Evolutionary conservation across 1,140 invertebrate species (phyloP), one percentile per base, ranked within the genome.

Genomic region (Solenopsis fugax): DNA sequence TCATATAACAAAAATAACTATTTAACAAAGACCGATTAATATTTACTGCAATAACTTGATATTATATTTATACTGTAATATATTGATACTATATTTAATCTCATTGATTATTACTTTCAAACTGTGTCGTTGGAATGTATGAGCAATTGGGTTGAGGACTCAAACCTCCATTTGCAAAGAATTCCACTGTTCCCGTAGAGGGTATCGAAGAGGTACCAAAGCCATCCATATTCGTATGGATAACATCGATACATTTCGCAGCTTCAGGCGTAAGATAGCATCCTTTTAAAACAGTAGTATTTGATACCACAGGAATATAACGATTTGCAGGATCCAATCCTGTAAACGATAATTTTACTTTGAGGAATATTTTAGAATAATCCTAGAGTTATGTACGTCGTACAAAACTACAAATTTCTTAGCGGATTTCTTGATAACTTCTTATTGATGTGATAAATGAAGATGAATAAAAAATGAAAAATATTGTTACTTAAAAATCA

Each of bases 91-190:
- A 41, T 41, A 41, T 41, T 41, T 41, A 41, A 3, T 41, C 41
- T 0, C 4, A 41, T 41, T 52, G 13, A 52, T 52, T 52, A 52
- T 52, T 52, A 52, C 50, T 12, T 12, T 48, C 48, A 48, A 12
- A 48, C 2, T 52, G 12, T 50, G 0, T 1, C 29, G 29, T 2
- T 29, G 48, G 2, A 12, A 50, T 0, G 41, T 0, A 0, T 52
- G 13, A 52, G 92, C 97, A 97, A 0, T 97, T 97, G 0, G 97
- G 97, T 91, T 97, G 97, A 4, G 94, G 93, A 16, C 91, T n/a
- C n/a, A n/a, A 90, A 2, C 97, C 97, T 0, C 96, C 96, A 89
- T 97, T 97, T 1, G 96, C 96, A 94, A 96, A 97, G 92, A 97
- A 97, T 92, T 97, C 97, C 0, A 96, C 95, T 58, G 96, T 96